phyloP scores from a whole-genome alignment of 2,797 vertebrate species.

The Otus scops region DNA sequence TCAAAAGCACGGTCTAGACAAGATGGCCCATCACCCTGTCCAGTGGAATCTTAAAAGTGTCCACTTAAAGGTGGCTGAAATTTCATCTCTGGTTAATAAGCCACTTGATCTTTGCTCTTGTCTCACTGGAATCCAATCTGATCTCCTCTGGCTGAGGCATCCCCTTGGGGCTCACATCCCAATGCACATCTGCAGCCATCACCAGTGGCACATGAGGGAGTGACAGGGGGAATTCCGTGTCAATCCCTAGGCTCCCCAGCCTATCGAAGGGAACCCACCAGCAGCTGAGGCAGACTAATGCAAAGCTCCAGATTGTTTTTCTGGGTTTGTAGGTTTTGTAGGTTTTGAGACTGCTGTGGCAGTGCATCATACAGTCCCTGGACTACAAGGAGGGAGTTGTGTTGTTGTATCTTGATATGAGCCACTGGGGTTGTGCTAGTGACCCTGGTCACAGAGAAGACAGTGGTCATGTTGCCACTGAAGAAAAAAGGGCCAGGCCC shows the following conservation, averaged over 20 bases:
- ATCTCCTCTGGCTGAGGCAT: not conserved
- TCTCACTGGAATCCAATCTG: not conserved
- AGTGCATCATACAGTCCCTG: not conserved
- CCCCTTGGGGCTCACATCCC: not conserved
- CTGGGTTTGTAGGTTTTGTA: not conserved
- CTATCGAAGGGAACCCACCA: not conserved
- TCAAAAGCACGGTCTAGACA: no score
- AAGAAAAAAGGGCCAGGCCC: not conserved
- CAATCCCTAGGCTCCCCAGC: not conserved
- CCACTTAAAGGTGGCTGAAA: not conserved
- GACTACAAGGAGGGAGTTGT: not conserved
- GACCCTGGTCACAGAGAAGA: not conserved
- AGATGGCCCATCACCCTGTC: no score
- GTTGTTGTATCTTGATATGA: not conserved
- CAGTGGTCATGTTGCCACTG: not conserved
- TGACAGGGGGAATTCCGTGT: accelerated
- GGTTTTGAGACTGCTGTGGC: not conserved
- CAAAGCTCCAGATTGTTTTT: not conserved
- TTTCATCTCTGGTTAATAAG: constrained; percentile 43
- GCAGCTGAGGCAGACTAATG: not conserved
- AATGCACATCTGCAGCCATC: not conserved
- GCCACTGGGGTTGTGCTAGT: not conserved
- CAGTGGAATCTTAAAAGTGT: no score
- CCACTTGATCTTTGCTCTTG: not conserved
- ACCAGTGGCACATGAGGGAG: not conserved